Percentiles rank a stretch among this genome's conserved stretches.
These are phyloP conservation scores for Drosophila macrospina DNA, from an alignment of 2,888 invertebrate species.

Conservation along the genomic window DNA sequence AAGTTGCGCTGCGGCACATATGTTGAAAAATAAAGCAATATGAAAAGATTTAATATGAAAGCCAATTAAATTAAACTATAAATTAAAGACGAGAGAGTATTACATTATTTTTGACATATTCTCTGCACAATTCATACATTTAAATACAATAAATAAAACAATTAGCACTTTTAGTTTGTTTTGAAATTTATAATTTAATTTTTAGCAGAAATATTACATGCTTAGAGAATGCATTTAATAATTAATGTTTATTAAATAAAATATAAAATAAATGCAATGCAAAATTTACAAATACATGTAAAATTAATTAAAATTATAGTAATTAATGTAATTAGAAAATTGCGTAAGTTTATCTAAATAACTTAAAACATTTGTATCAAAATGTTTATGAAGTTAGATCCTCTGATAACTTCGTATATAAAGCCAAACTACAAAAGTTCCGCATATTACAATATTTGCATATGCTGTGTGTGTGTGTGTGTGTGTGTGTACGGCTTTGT, in stretches of 20 bases:
- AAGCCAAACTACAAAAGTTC: constrained; percentile 48
- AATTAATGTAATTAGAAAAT: not conserved
- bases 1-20: not conserved
- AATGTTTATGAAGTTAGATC: constrained; percentile 28
- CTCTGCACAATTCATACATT: no score
- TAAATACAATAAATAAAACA: no score
- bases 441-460: constrained; percentile 71
- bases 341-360: not conserved
- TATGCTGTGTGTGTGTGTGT: constrained; percentile 34
- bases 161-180: no score
- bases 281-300: not conserved
- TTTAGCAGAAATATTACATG: no score
- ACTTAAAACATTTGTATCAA: constrained; percentile 31
- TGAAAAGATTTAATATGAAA: not conserved
- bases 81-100: no score
- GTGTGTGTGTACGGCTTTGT: constrained; percentile 5
- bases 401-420: constrained; percentile 37
- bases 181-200: no score
- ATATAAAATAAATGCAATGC: no score
- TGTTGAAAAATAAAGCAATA: not conserved
- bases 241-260: no score
- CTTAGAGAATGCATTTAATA: no score
- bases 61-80: no score
- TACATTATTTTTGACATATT: no score
- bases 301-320: no score